phyloP scores from a whole-genome alignment of 1,140 invertebrate genomes.

The Papilio polytes region DNA sequence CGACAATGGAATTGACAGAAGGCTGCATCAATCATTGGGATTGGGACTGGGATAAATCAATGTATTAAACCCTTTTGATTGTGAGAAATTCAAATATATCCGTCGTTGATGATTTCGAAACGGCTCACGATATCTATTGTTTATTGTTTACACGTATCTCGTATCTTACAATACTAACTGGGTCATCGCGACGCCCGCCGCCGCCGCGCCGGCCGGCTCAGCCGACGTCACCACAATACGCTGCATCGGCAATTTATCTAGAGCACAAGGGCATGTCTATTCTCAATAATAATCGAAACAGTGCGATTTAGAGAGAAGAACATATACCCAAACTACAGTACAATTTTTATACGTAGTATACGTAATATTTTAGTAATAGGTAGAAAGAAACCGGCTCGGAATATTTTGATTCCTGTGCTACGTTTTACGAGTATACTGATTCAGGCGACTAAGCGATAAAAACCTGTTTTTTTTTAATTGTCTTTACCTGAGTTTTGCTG shows the following conservation, averaged over 20 bases:
- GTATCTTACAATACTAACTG: constrained; percentile 36
- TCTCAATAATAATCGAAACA: constrained; percentile 6
- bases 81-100: background rate
- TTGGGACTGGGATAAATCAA: background rate
- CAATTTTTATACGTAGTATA: background rate
- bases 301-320: background rate
- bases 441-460: too few relatives aligned
- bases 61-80: background rate
- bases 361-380: too few relatives aligned
- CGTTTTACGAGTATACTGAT: too few relatives aligned
- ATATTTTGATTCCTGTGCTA: too few relatives aligned
- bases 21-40: background rate
- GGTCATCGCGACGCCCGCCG: constrained; percentile 29
- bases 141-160: constrained; percentile 18
- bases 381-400: too few relatives aligned
- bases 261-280: constrained; percentile 29
- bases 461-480: too few relatives aligned
- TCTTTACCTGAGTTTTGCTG: too few relatives aligned
- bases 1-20: too few relatives aligned
- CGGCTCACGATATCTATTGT: constrained; percentile 20
- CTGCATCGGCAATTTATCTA: constrained; percentile 34
- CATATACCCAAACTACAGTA: background rate
- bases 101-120: constrained; percentile 5
- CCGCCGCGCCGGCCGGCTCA: constrained; percentile 14
- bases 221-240: constrained; percentile 24